A percentile compares a stretch with the other conserved stretches of the same genome.
These are phyloP conservation scores for Tipula confusa DNA, from an alignment of 2,888 invertebrate genomes.

Conservation along the genomic window DNA sequence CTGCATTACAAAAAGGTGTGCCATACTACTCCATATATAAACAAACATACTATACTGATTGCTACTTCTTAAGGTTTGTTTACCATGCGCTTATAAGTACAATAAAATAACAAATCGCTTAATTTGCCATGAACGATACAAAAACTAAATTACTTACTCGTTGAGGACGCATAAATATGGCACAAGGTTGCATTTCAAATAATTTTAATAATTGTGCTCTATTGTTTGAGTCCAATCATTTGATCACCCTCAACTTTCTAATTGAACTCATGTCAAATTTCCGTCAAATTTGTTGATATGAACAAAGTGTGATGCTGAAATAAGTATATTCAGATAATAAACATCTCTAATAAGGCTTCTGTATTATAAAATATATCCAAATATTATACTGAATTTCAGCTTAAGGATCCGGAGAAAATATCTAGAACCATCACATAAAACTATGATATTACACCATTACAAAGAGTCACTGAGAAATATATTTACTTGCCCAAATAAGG, in stretches of 20 bases:
- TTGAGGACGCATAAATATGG: background rate
- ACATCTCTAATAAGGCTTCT: no score
- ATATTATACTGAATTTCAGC: no score
- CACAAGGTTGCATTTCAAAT: background rate
- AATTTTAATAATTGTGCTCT: background rate
- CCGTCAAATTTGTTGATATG: no score
- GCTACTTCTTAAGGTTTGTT: background rate
- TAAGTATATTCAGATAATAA: no score
- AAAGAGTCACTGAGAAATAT: no score
- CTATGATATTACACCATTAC: no score
- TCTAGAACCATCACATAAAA: no score
- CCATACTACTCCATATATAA: background rate
- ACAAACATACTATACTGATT: background rate
- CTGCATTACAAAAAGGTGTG: background rate
- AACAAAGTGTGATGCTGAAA: no score
- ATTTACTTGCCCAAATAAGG: no score
- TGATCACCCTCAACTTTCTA: background rate
- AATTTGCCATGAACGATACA: background rate
- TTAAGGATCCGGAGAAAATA: no score
- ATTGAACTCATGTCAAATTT: background rate
- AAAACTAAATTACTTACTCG: background rate
- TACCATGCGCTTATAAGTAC: background rate
- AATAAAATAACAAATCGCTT: background rate
- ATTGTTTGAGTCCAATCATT: background rate
- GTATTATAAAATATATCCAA: no score